Conservation (phyloP, 2,113 vertebrate genomes). For the Pampusana beccarii region DNA sequence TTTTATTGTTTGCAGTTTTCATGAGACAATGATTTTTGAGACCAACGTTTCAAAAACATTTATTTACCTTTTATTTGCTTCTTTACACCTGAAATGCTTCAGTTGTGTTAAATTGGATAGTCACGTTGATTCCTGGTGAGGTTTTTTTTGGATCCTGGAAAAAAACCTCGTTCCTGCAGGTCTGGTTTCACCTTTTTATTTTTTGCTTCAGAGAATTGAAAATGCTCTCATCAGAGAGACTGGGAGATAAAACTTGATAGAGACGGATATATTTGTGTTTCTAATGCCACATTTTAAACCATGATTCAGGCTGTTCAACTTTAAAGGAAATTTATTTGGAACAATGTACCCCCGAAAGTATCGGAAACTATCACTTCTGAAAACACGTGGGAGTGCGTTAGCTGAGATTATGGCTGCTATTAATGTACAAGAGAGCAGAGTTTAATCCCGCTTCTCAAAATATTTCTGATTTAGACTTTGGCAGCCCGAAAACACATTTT, state of each 20-base stretch:
- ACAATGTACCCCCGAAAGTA: not conserved
- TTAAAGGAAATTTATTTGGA: not conserved
- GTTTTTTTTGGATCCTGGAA: not conserved
- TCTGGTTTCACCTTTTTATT: not conserved
- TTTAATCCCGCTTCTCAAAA: not conserved
- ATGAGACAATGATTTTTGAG: not conserved
- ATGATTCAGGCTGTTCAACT: not conserved
- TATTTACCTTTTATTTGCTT: not conserved
- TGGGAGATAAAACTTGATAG: not conserved
- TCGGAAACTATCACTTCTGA: not conserved
- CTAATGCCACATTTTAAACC: not conserved
- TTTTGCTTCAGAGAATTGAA: not conserved
- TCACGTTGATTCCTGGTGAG: not conserved
- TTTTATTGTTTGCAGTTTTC: not conserved
- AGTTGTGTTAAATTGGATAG: not conserved
- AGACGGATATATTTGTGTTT: not conserved
- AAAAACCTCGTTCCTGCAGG: not conserved
- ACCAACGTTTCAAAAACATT: not conserved
- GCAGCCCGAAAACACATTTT: not conserved
- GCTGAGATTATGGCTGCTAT: not conserved
- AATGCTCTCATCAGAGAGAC: not conserved
- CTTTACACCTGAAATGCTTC: not conserved
- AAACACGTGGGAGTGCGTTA: not conserved
- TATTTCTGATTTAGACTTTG: not conserved
- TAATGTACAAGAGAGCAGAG: not conserved